These are phyloP conservation scores for Cepaea nemoralis DNA, from an alignment of 1,140 invertebrate genomes.

Conservation along the genomic window DNA sequence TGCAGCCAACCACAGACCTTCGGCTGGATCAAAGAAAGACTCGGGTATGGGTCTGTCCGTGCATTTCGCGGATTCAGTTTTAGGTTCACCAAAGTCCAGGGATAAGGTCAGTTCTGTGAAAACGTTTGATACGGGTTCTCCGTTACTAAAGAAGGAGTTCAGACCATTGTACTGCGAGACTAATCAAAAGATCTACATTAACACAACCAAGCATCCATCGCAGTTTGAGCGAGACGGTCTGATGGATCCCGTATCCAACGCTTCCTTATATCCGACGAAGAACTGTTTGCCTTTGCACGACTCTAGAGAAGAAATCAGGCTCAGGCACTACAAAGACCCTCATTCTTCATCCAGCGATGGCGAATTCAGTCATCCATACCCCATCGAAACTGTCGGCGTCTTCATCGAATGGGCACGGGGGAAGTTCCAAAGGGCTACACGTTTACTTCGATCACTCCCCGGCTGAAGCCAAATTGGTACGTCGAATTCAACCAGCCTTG, in stretches of 20 bases:
- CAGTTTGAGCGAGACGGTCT: not conserved
- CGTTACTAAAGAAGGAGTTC: not conserved
- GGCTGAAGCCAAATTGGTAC: not conserved
- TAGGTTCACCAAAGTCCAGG: not conserved
- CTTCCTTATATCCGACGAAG: not conserved
- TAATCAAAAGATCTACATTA: conserved; percentile 8
- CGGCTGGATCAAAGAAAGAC: conserved; percentile 28
- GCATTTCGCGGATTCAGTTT: conserved; percentile 26
- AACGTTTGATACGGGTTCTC: not conserved
- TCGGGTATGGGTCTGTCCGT: conserved; percentile 7
- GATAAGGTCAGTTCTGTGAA: not conserved
- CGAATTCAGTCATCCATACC: not conserved
- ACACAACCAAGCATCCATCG: not conserved
- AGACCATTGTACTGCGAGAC: not conserved
- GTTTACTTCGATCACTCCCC: not conserved
- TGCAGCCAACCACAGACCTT: conserved; percentile 3
- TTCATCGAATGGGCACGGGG: not conserved
- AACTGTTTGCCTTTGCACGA: not conserved
- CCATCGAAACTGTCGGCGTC: not conserved
- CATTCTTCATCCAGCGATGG: not conserved
- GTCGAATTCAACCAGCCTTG: not conserved
- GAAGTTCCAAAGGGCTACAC: not conserved
- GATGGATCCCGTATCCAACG: not conserved
- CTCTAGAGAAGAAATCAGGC: not conserved
- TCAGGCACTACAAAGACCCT: not conserved